Evolutionary conservation across 2,113 vertebrate species (phyloP).

Genomic region (Marcusenius ussheri): DNA sequence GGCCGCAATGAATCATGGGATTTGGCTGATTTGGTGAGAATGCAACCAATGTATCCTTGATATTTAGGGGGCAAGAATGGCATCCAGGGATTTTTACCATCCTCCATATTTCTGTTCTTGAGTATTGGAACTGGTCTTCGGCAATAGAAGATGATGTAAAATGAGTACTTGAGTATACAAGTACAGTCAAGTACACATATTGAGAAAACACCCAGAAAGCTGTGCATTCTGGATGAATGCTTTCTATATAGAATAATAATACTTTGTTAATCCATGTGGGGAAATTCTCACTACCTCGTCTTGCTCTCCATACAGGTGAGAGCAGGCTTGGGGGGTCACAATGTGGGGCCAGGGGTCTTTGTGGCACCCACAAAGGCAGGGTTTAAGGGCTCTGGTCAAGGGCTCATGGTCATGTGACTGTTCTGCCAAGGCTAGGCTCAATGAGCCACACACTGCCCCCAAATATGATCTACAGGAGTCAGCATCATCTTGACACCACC

Average conservation of each 20-base stretch:
- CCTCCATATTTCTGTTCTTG: neutral
- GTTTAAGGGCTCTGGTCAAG: neutral
- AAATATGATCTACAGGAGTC: neutral
- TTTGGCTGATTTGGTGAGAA: neutral
- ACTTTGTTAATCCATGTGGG: neutral
- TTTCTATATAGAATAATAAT: neutral
- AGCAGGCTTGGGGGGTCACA: neutral
- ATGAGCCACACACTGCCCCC: neutral
- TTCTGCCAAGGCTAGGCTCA: neutral
- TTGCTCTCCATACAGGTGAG: neutral
- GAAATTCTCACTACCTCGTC: neutral
- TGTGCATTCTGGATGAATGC: neutral
- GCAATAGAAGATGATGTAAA: neutral
- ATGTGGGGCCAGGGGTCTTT: neutral
- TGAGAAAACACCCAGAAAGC: neutral
- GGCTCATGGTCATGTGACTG: neutral
- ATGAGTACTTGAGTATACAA: neutral
- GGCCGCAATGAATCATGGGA: neutral
- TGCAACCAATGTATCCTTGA: neutral
- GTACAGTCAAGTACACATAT: neutral
- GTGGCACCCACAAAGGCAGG: neutral
- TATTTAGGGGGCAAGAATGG: neutral
- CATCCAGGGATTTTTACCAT: neutral
- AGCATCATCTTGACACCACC: neutral
- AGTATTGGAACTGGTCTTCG: neutral